Percentiles rank a stretch among this genome's conserved stretches.
phyloP scores from a whole-genome alignment of 2,797 vertebrate genomes.

The Chiroxiphia lanceolata region DNA sequence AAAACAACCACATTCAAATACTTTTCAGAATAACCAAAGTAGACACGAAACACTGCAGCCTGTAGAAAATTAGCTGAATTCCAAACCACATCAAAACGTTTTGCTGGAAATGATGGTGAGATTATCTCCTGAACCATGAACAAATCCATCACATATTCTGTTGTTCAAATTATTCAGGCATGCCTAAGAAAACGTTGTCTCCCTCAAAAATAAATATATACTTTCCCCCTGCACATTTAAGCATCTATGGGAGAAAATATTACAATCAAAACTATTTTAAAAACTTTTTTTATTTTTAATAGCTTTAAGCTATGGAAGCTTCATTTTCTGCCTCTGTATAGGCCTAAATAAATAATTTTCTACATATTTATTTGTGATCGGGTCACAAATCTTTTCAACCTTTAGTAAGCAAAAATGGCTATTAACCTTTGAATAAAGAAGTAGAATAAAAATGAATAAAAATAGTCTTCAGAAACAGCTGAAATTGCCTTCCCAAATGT shows the following conservation, averaged over 20 bases:
- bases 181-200: neutral
- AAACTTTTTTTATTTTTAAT: neutral
- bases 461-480: neutral
- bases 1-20: neutral
- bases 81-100: neutral
- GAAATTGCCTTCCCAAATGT: neutral
- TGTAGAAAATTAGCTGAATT: neutral
- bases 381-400: neutral
- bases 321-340: neutral
- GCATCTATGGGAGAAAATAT: neutral
- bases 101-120: neutral
- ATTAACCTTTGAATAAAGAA: neutral
- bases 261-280: neutral
- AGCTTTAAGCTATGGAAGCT: neutral
- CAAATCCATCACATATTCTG: neutral
- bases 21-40: neutral
- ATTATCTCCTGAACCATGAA: neutral
- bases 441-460: neutral
- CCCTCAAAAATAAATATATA: neutral
- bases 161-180: neutral
- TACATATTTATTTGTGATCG: neutral
- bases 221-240: neutral
- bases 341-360: neutral
- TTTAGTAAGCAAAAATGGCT: neutral
- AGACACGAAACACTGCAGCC: neutral